Evolutionary conservation across 2,113 vertebrate species (phyloP), one percentile per base, ranked within the genome.

Genomic region (Herpetotheres cachinnans): DNA sequence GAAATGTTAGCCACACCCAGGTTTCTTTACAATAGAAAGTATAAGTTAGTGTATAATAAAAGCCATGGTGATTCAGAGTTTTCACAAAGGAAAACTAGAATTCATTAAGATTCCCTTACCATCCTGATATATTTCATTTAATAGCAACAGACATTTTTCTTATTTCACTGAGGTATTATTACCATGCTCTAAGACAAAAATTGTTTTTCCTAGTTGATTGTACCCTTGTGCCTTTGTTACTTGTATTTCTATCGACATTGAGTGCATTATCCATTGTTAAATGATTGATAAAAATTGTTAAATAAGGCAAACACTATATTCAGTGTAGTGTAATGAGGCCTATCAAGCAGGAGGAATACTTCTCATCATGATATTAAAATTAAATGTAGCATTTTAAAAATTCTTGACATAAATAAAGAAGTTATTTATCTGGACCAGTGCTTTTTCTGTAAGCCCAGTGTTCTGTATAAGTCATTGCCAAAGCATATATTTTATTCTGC

Each of bases 261-360:
- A 97, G 71, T 90, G 62, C 77, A 78, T 95, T 96, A 94, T 79
- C 93, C 69, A 72, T 97, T 98, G 96, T 97, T 96, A 98, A 98
- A 97, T 98, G 98, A 98, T 97, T 97, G 97, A 98, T 98, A 98
- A 98, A 98, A 98, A 98, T 95, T 96, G 91, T 98, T 98, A 98
- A 98, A 98, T 98, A 98, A 98, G 97, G 98, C 98, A 98, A 98
- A 98, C 97, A 97, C 94, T 97, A 67, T 95, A 96, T 90, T 94
- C 93, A 95, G 88, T 97, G 93, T 93, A 95, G 96, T 97, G 97
- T 97, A 98, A 98, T 98, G 98, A 98, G 93, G 96, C 97, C 82
- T 97, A 95, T 96, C 97, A 97, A 84, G 58, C 84, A 96, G 86
- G 87, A 93, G 86, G 95, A 97, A 97, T 96, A 94, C 73, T 97